A percentile compares a stretch with the other conserved stretches of the same genome.
Conservation (phyloP, 2,888 invertebrate species). For the Aleiodes testaceus region DNA sequence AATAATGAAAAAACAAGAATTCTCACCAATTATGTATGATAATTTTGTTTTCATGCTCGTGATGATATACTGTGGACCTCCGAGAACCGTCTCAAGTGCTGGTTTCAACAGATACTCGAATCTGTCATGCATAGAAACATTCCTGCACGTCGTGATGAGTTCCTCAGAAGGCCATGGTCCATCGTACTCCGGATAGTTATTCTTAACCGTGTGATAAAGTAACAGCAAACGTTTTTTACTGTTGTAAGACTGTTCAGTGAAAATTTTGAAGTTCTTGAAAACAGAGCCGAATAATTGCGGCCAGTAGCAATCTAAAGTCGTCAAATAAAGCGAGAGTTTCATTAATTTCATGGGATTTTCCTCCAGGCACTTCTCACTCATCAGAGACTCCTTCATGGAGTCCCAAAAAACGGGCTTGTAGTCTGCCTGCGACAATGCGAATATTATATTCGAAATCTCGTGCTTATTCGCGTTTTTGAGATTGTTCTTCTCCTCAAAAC, state of each 20-base stretch:
- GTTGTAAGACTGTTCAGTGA: constrained; percentile 39
- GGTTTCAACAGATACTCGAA: constrained; percentile 73
- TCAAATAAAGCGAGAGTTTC: constrained; percentile 76
- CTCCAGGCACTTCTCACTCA: constrained; percentile 61
- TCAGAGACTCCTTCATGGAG: constrained; percentile 72
- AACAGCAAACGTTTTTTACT: constrained; percentile 68
- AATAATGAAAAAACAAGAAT: neutral
- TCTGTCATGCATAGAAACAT: constrained; percentile 50
- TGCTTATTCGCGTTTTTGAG: constrained; percentile 72
- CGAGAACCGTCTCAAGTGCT: constrained; percentile 75
- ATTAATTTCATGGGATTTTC: constrained; percentile 66
- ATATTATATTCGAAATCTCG: constrained; percentile 74
- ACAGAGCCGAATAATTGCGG: constrained; percentile 74
- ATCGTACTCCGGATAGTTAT: constrained; percentile 72
- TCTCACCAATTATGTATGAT: constrained; percentile 76
- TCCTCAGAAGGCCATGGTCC: constrained; percentile 73
- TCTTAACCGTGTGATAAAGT: constrained; percentile 76
- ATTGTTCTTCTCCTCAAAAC: constrained; percentile 70
- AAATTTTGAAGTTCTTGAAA: constrained; percentile 57
- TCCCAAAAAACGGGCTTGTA: constrained; percentile 78
- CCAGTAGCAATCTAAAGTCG: constrained; percentile 77
- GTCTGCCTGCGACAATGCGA: constrained; percentile 77
- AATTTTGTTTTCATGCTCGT: constrained; percentile 75
- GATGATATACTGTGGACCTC: constrained; percentile 76
- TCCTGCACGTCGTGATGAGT: constrained; percentile 66